Conservation (phyloP, 2,797 vertebrate genomes). For the Etheostoma nigrum region DNA sequence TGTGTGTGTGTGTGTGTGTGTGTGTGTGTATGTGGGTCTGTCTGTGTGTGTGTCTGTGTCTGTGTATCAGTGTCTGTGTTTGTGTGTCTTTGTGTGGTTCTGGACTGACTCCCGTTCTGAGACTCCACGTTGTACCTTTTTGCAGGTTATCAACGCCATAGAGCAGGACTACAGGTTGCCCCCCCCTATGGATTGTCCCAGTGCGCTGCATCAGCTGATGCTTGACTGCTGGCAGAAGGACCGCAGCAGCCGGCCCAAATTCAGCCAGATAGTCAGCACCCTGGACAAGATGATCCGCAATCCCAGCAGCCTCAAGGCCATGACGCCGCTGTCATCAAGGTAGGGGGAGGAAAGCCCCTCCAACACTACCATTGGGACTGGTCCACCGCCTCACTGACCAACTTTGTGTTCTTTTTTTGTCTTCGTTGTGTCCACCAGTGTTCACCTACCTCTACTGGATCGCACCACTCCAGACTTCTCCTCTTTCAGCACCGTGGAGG, state of each 20-base stretch:
- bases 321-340: slow-evolving; percentile 94
- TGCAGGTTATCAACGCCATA: slow-evolving; percentile 95
- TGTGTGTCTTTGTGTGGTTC: too few species aligned
- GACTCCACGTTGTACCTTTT: not conserved
- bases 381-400: not conserved
- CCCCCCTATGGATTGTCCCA: slow-evolving; percentile 96
- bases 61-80: too few species aligned
- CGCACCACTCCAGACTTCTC: slow-evolving; percentile 96
- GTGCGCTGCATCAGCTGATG: slow-evolving; percentile 95
- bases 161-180: slow-evolving; percentile 97
- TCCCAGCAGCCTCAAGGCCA: slow-evolving; percentile 94
- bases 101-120: not conserved
- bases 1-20: too few species aligned
- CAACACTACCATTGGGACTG: not conserved
- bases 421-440: slow-evolving; percentile 77
- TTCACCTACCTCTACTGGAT: slow-evolving; percentile 94
- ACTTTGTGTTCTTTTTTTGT: slow-evolving; percentile 7
- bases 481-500: slow-evolving; percentile 94
- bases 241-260: slow-evolving; percentile 94
- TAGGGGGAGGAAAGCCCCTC: slow-evolving; percentile 56
- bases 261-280: slow-evolving; percentile 94
- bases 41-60: too few species aligned
- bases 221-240: slow-evolving; percentile 99
- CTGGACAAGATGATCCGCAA: slow-evolving; percentile 99
- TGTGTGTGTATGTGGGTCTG: too few species aligned